Evolutionary conservation across 2,113 vertebrate genomes (phyloP).

Genomic region (Syrmaticus mikado): DNA sequence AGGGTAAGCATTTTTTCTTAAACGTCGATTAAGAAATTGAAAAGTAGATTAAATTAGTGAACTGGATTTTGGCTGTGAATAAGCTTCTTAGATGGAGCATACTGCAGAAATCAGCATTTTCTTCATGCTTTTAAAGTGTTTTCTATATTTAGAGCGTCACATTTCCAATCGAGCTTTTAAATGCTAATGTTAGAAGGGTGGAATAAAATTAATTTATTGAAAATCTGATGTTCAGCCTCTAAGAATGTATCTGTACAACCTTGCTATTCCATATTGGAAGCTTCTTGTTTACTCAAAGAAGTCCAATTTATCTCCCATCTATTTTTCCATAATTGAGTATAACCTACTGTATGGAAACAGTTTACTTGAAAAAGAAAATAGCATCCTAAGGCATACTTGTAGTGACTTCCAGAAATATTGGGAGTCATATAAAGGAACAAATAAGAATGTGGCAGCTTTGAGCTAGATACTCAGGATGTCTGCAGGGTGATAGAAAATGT

Average conservation of each 20-base stretch:
- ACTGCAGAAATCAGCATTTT: conserved; percentile 12
- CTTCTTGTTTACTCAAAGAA: background rate
- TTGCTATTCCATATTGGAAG: background rate
- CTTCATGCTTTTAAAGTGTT: background rate
- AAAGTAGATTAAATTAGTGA: conserved; percentile 28
- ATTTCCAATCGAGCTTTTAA: background rate
- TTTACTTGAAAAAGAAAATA: conserved; percentile 24
- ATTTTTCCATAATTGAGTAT: background rate
- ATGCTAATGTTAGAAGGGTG: conserved; percentile 1
- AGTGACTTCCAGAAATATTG: conserved; percentile 15
- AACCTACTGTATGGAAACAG: background rate
- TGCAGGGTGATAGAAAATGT: conserved; percentile 27
- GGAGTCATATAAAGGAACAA: conserved; percentile 12
- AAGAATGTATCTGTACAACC: background rate
- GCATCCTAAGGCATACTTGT: background rate
- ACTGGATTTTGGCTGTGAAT: conserved; percentile 10
- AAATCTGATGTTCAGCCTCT: background rate
- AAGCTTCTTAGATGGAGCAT: background rate
- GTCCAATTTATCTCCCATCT: background rate
- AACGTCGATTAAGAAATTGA: conserved; percentile 19
- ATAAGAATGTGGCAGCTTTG: conserved; percentile 14
- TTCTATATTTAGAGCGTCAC: conserved; percentile 12
- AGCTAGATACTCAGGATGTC: conserved; percentile 3
- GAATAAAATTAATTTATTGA: conserved; percentile 17
- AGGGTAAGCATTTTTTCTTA: background rate